These are phyloP conservation scores for Nannospalax galili DNA, from an alignment of 2,113 vertebrate genomes.

Conservation along the genomic window DNA sequence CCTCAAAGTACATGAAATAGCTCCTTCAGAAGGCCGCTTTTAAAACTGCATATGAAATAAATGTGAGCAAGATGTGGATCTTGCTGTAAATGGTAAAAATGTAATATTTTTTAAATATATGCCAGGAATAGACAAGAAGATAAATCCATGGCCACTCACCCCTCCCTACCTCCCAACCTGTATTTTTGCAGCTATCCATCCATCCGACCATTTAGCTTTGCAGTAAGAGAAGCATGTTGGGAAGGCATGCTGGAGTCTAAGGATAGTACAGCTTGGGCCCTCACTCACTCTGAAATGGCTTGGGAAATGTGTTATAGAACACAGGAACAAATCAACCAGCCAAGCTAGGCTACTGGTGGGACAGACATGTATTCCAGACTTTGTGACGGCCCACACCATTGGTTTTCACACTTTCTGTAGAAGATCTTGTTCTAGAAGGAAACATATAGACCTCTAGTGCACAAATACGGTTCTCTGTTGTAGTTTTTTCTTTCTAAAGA, in stretches of 20 bases:
- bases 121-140: not conserved
- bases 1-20: not conserved
- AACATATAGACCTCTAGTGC: not conserved
- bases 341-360: not conserved
- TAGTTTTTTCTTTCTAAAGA: not conserved
- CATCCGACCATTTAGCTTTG: not conserved
- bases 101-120: slow-evolving; percentile 12
- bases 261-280: not conserved
- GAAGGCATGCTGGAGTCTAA: not conserved
- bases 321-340: not conserved
- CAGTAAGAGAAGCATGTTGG: not conserved
- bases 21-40: not conserved
- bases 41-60: not conserved
- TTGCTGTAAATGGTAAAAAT: not conserved
- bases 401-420: not conserved
- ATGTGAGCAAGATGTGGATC: not conserved
- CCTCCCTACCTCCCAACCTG: not conserved
- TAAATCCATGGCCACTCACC: not conserved
- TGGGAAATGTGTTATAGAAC: not conserved
- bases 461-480: not conserved
- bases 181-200: not conserved
- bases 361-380: not conserved
- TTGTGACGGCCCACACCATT: not conserved
- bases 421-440: not conserved
- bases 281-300: not conserved